Percentiles rank a stretch among this genome's conserved stretches.
Conservation (phyloP, 92 coral and sea anemone genomes). For the Desmophyllum pertusum region DNA sequence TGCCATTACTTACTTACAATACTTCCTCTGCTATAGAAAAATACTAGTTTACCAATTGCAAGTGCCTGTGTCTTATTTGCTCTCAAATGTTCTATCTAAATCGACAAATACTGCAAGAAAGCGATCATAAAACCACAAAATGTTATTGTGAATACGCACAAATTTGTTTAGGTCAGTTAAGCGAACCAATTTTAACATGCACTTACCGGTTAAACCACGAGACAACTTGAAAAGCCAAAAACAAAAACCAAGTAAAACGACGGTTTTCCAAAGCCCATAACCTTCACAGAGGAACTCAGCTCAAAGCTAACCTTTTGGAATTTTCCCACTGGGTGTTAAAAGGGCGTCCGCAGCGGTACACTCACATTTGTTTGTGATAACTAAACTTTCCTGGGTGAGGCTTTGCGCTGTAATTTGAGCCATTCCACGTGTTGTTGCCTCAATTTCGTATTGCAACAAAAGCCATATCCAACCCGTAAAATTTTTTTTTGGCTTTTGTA, state of each 20-base stretch:
- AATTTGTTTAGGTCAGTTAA: too few species aligned
- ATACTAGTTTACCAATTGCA: too few species aligned
- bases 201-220: conserved; percentile 42
- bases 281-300: neutral
- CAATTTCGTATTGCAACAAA: conserved; percentile 56
- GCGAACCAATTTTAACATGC: conserved; percentile 13
- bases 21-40: too few species aligned
- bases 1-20: neutral
- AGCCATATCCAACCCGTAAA: conserved; percentile 14
- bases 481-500: conserved; percentile 1
- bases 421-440: conserved; percentile 45
- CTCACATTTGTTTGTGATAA: neutral
- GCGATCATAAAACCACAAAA: neutral
- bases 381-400: conserved; percentile 13
- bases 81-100: too few species aligned
- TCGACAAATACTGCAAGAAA: too few species aligned
- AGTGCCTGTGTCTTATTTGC: too few species aligned
- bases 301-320: neutral
- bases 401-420: neutral
- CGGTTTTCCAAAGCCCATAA: conserved; percentile 22
- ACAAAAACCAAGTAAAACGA: neutral
- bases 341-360: neutral
- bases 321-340: neutral
- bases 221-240: conserved; percentile 36
- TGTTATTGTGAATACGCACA: neutral